phyloP scores from a whole-genome alignment of 23 tunicate species.

The Ascidia mentula region DNA sequence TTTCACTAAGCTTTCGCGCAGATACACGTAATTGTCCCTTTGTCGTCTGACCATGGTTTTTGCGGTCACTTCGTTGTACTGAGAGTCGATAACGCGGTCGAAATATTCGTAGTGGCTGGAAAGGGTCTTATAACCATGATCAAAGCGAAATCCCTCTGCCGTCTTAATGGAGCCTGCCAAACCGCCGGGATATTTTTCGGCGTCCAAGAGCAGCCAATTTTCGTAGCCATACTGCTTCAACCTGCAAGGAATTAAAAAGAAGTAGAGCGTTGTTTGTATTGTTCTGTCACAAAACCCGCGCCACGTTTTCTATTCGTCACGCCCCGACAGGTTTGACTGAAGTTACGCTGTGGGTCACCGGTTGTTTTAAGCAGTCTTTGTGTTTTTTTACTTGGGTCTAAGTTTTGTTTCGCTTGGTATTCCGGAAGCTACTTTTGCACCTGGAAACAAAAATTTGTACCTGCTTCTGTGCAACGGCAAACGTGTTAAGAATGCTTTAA shows the following conservation, averaged over 20 bases:
- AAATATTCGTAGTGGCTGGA: slow-evolving; percentile 75
- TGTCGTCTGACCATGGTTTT: slow-evolving; percentile 6
- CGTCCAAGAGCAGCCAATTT: slow-evolving; percentile 92
- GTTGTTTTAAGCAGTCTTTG: too few relatives aligned
- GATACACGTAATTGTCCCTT: slow-evolving; percentile 29
- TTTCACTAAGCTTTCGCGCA: slow-evolving; percentile 36
- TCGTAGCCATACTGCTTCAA: slow-evolving; percentile 63
- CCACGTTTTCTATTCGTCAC: background rate
- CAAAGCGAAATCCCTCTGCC: slow-evolving; percentile 97
- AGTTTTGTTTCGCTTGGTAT: too few relatives aligned
- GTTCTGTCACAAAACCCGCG: background rate
- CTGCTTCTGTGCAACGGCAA: too few relatives aligned
- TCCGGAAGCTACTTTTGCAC: too few relatives aligned
- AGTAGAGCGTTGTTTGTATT: background rate
- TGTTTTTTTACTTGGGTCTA: too few relatives aligned
- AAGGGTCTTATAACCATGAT: slow-evolving; percentile 82
- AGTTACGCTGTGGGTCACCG: too few relatives aligned
- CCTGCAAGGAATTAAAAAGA: slow-evolving; percentile 29
- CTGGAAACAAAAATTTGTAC: too few relatives aligned
- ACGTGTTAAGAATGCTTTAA: too few relatives aligned
- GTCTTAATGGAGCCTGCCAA: slow-evolving; percentile 85
- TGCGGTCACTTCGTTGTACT: slow-evolving; percentile 23
- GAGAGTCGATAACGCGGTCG: slow-evolving; percentile 31
- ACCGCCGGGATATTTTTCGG: slow-evolving; percentile 99
- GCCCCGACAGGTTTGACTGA: too few relatives aligned